Evolutionary conservation across 2,888 invertebrate species (phyloP).

Genomic region (Limnephilus marmoratus): DNA sequence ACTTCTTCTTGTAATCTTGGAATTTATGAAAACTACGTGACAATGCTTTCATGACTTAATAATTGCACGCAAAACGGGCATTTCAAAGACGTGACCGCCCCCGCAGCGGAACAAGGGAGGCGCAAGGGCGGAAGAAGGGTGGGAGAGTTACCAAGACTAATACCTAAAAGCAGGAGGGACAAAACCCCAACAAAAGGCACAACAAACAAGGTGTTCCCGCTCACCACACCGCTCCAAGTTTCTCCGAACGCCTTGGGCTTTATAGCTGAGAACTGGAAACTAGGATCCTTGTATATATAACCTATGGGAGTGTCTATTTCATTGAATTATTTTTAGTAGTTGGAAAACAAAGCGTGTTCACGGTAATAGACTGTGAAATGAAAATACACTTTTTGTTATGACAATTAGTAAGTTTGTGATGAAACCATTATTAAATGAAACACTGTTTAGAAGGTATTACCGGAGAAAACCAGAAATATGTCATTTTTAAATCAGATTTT

Average conservation of each 20-base stretch:
- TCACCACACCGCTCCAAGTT: not conserved
- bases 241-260: not conserved
- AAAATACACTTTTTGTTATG: not conserved
- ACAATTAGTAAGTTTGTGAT: not conserved
- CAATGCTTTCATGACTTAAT: constrained; percentile 63
- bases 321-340: not conserved
- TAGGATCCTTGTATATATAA: not conserved
- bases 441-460: too few species aligned
- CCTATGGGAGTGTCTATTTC: not conserved
- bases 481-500: too few species aligned
- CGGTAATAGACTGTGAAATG: not conserved
- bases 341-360: not conserved
- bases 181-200: constrained; percentile 41
- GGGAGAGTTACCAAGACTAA: constrained; percentile 50
- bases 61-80: constrained; percentile 54
- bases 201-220: constrained; percentile 43
- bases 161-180: constrained; percentile 37
- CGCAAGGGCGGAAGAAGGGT: not conserved
- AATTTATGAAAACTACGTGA: constrained; percentile 64
- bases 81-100: constrained; percentile 30
- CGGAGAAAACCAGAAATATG: too few species aligned
- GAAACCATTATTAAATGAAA: not conserved
- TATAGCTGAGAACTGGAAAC: not conserved
- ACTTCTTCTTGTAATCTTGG: constrained; percentile 41
- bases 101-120: constrained; percentile 22